phyloP scores from a whole-genome alignment of 2,113 vertebrate species.

The Mastomys coucha region DNA sequence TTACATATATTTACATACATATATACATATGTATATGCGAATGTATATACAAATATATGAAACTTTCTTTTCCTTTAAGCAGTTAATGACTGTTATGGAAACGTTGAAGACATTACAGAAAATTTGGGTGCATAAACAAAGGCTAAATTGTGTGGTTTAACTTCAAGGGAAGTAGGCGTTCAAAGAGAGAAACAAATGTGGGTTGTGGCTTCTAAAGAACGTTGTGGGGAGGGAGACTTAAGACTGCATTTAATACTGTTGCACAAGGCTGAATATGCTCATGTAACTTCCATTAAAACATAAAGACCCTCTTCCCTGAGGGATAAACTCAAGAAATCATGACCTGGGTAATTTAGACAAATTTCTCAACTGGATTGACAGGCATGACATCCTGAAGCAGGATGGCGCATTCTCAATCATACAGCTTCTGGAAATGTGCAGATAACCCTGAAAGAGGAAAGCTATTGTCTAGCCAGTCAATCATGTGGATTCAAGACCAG shows the following conservation, averaged over 20 bases:
- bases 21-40: not conserved
- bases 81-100: slow-evolving; percentile 25
- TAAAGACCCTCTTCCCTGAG: not conserved
- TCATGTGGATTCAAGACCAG: not conserved
- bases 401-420: not conserved
- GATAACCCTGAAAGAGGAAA: slow-evolving; percentile 22
- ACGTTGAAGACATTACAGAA: slow-evolving; percentile 52
- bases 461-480: not conserved
- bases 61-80: not conserved
- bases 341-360: not conserved
- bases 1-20: no score
- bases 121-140: slow-evolving; percentile 53
- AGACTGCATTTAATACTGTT: slow-evolving; percentile 34
- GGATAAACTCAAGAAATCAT: not conserved
- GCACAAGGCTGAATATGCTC: not conserved
- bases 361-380: not conserved
- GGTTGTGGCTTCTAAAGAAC: slow-evolving; percentile 35
- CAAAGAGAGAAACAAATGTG: slow-evolving; percentile 52
- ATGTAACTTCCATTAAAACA: slow-evolving; percentile 34
- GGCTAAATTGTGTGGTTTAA: slow-evolving; percentile 49
- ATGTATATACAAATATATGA: not conserved
- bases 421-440: slow-evolving; percentile 4
- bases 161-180: slow-evolving; percentile 50
- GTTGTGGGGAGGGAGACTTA: not conserved
- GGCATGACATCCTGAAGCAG: not conserved